phyloP scores from a whole-genome alignment of 2,888 invertebrate species.

The Epinotia nisella region DNA sequence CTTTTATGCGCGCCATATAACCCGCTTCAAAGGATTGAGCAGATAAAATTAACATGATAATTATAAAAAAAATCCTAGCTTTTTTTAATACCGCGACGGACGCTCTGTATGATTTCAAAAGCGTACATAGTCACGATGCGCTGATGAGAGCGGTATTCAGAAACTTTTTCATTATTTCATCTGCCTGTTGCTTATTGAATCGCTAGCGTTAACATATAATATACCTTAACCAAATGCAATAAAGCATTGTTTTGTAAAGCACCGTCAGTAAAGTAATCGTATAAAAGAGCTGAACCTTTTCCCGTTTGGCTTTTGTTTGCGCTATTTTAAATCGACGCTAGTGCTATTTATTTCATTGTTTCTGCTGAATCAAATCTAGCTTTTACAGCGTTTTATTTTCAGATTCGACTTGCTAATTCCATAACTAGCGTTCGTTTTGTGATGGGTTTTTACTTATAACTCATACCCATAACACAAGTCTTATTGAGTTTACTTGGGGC shows the following conservation, averaged over 20 bases:
- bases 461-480: too few relatives aligned
- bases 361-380: slow-evolving; percentile 17
- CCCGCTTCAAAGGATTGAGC: slow-evolving; percentile 53
- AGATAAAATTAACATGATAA: slow-evolving; percentile 42
- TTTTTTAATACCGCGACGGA: background rate
- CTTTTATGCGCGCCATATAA: slow-evolving; percentile 44
- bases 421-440: background rate
- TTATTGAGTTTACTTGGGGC: too few relatives aligned
- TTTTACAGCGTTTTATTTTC: slow-evolving; percentile 11
- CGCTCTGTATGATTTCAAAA: slow-evolving; percentile 1
- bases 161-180: slow-evolving; percentile 50
- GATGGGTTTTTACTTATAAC: too few relatives aligned
- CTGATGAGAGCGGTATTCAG: slow-evolving; percentile 37
- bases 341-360: slow-evolving; percentile 23
- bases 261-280: slow-evolving; percentile 11
- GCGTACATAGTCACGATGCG: slow-evolving; percentile 1
- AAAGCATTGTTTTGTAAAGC: background rate
- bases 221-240: background rate
- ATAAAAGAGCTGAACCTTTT: slow-evolving; percentile 29
- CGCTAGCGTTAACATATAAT: background rate
- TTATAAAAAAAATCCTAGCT: slow-evolving; percentile 19
- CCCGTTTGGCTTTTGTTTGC: slow-evolving; percentile 23
- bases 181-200: slow-evolving; percentile 56
- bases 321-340: slow-evolving; percentile 27
- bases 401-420: background rate